A percentile compares a stretch with the other conserved stretches of the same genome.
phyloP scores from a whole-genome alignment of 2,797 vertebrate species.

The Coendou prehensilis region DNA sequence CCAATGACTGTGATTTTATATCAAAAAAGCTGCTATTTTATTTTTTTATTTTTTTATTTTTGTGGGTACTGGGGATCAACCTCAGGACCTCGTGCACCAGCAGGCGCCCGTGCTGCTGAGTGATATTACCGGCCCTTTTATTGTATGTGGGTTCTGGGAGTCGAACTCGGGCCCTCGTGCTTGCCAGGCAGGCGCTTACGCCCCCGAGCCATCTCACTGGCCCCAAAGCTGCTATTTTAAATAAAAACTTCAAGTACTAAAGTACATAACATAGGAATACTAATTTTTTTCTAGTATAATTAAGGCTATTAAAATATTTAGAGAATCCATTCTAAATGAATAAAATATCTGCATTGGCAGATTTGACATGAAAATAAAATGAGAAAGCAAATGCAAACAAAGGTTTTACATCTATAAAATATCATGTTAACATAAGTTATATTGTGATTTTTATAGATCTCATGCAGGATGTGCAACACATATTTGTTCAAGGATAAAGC shows the following conservation, averaged over 20 bases:
- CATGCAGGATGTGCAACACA: not conserved
- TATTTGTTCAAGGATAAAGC: not conserved
- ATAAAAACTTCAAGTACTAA: not conserved
- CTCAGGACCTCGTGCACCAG: too few species aligned
- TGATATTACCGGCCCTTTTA: too few species aligned
- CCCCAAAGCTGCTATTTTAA: not conserved
- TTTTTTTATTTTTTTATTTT: too few species aligned
- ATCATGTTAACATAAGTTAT: not conserved
- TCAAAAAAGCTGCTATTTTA: not conserved
- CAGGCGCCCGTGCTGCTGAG: too few species aligned
- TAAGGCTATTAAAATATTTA: conserved; percentile 8
- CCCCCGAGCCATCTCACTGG: too few species aligned
- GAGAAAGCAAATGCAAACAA: conserved; percentile 9
- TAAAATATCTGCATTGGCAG: not conserved
- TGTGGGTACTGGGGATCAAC: too few species aligned
- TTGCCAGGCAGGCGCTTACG: too few species aligned
- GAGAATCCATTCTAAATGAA: not conserved
- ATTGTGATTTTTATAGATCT: not conserved
- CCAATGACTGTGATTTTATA: not conserved
- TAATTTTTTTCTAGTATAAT: not conserved
- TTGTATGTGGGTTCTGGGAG: too few species aligned
- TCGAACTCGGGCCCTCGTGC: too few species aligned
- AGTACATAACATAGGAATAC: not conserved
- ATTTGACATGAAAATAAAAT: conserved; percentile 27
- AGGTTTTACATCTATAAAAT: conserved; percentile 4